Evolutionary conservation across 2,113 vertebrate genomes (phyloP).

Genomic region (Sakesphorus luctuosus): DNA sequence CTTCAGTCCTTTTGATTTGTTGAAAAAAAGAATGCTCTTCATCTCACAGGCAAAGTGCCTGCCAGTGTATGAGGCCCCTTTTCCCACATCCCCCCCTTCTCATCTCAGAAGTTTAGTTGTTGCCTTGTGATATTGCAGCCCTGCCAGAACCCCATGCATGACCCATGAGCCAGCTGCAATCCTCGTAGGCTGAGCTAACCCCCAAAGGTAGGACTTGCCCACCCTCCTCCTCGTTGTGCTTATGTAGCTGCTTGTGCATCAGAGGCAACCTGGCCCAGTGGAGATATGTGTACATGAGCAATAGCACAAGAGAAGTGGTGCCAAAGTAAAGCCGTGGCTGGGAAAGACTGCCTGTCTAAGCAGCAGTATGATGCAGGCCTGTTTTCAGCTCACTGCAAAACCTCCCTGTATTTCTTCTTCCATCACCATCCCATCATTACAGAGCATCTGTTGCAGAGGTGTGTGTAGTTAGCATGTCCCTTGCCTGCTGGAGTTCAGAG

Average conservation of each 20-base stretch:
- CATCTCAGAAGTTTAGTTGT: not conserved
- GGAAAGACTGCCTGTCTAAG: not conserved
- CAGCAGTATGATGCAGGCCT: not conserved
- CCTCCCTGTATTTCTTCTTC: not conserved
- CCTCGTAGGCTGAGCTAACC: not conserved
- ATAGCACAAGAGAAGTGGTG: not conserved
- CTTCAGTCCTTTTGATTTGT: not conserved
- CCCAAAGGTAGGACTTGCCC: not conserved
- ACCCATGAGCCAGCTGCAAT: not conserved
- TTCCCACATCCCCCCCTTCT: not conserved
- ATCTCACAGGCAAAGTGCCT: not conserved
- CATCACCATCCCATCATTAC: not conserved
- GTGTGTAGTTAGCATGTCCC: not conserved
- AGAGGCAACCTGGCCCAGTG: not conserved
- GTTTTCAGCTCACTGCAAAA: not conserved
- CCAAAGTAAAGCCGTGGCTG: not conserved
- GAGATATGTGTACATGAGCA: not conserved
- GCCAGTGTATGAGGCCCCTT: not conserved
- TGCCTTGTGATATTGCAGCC: not conserved
- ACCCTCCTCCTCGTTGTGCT: fast-evolving
- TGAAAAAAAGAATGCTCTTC: not conserved
- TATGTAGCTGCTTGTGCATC: fast-evolving
- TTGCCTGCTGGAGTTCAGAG: not conserved
- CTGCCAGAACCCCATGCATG: not conserved
- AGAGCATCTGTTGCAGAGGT: not conserved